A percentile compares a stretch with the other conserved stretches of the same genome.
Conservation (phyloP, 2,888 invertebrate genomes). For the Diaprepes abbreviatus region DNA sequence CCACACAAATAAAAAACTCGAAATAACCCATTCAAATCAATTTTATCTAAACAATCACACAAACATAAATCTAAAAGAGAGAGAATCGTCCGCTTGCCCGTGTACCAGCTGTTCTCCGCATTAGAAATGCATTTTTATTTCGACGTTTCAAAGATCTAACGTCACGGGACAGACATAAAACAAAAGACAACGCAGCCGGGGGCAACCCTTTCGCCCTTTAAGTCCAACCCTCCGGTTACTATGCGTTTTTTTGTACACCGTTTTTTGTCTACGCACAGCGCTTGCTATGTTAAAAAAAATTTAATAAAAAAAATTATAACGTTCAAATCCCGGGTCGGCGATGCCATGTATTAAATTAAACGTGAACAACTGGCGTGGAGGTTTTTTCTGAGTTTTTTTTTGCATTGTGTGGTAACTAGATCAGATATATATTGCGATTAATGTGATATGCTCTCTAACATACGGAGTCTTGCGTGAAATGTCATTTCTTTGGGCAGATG, state of each 20-base stretch:
- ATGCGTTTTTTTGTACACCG: conserved; percentile 29
- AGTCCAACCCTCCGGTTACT: conserved; percentile 35
- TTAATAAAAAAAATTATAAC: conserved; percentile 1
- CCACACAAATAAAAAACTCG: conserved; percentile 3
- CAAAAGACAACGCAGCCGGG: conserved; percentile 44
- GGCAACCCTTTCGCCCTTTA: conserved; percentile 45
- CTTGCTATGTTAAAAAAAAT: not conserved
- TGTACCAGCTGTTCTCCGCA: conserved; percentile 43
- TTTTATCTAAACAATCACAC: conserved; percentile 44
- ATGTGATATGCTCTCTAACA: conserved; percentile 33
- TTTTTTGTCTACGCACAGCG: conserved; percentile 17
- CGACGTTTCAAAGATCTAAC: conserved; percentile 43
- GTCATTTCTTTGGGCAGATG: conserved; percentile 31
- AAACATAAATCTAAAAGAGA: conserved; percentile 43
- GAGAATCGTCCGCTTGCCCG: conserved; percentile 32
- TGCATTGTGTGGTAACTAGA: conserved; percentile 34
- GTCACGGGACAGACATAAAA: conserved; percentile 42
- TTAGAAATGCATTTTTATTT: conserved; percentile 49
- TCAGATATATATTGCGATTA: conserved; percentile 42
- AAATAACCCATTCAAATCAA: conserved; percentile 36
- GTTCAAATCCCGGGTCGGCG: conserved; percentile 17
- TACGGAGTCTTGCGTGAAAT: conserved; percentile 35
- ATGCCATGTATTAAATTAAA: conserved; percentile 42
- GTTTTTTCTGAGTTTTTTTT: conserved; percentile 39
- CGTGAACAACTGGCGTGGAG: conserved; percentile 44